Base-by-base conservation (phyloP, 2,797 vertebrate genomes). In the Lutra lutra region DNA sequence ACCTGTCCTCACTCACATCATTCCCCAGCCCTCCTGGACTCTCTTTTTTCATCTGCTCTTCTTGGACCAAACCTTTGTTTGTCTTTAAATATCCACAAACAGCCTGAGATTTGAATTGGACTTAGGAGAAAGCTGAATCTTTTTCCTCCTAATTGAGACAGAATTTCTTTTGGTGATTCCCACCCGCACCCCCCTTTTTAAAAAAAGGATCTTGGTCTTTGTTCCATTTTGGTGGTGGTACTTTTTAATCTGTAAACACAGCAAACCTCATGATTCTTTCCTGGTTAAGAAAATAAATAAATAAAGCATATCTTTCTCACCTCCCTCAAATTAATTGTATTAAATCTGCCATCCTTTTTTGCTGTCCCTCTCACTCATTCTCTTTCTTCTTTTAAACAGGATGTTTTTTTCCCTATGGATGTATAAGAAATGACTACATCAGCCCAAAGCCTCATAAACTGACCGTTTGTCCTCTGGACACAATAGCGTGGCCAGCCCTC, bases 381-480 rank as follows among this genome's bases (percentile, higher is more conserved):
- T 80, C 56, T 14, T 91, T 97, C 94, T 91, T 80, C 51, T 92
- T 95, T 97, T 79, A 94, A 98, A 95, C 97, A 98, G 95, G 98
- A 98, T 97, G 83, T 98, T 98, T 98, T 98, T 98, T 93, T 88
- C 97, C 94, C 98, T 98, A 87, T 98, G 98, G 97, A 98, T 96
- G 94, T 98, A 97, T 98, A 98, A 99, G 99, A 98, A 99, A 99
- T 99, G 99, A 99, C 98, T 98, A 98, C 99, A 99, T 99, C 99
- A 99, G 99, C 99, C 99, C 99, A 99, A 99, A 99, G 99, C 99
- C 99, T 99, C 99, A 99, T 99, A 99, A 99, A 99, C 99, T 99
- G 99, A 99, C 99, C 99, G 99, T 99, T 99, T 99, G 99, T 99
- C 99, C 99, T 99, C 99, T 99, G 99, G 99, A 99, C 99, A 99